phyloP scores from a whole-genome alignment of 2,888 invertebrate species.

The Opisthograptis luteolata region DNA sequence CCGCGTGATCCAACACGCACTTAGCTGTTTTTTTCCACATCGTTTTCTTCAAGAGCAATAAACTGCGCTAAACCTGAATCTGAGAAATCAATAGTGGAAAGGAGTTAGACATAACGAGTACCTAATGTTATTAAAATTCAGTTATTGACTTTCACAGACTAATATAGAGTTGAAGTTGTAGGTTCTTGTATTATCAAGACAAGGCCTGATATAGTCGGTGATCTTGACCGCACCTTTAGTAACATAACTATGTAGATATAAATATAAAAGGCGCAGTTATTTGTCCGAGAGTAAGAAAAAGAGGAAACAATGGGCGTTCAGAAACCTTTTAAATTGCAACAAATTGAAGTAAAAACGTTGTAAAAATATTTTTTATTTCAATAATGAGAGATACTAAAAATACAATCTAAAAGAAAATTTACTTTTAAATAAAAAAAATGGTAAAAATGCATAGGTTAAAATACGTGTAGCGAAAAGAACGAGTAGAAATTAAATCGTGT shows the following conservation, averaged over 20 bases:
- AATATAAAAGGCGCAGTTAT: constrained; percentile 1
- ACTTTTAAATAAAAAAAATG: no score
- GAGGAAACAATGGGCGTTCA: not conserved
- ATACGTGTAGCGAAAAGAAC: no score
- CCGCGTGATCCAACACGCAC: no score
- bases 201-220: constrained; percentile 9
- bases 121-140: constrained; percentile 31
- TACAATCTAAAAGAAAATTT: no score
- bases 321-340: no score
- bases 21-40: no score
- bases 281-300: not conserved
- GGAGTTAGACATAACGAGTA: constrained; percentile 24
- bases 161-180: constrained; percentile 14
- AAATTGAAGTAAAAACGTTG: not conserved
- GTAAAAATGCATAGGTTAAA: no score
- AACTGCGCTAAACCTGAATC: constrained; percentile 26
- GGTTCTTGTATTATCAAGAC: no score
- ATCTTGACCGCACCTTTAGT: constrained; percentile 19
- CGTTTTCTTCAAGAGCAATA: constrained; percentile 20
- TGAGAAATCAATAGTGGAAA: constrained; percentile 37
- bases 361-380: no score
- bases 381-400: no score
- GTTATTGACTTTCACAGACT: constrained; percentile 28
- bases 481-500: no score
- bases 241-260: constrained; percentile 2